Base-by-base conservation (phyloP, 2,888 invertebrate species). In the Dichetophora obliterata region DNA sequence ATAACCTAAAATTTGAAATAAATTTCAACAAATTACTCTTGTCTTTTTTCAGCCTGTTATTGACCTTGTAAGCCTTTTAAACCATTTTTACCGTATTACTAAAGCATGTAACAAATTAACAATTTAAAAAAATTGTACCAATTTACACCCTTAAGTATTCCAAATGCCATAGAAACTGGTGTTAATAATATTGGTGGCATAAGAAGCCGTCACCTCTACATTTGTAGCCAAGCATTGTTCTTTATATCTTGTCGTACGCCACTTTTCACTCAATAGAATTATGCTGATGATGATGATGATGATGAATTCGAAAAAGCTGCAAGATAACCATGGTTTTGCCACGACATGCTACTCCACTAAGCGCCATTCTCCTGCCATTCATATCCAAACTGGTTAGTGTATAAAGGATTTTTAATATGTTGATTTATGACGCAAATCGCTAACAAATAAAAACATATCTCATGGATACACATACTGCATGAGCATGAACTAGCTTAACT, bases 321-420 rank as follows among this genome's bases (percentile, higher is more conserved):
- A 19, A 1, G n/a, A 52, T 52, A 52, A 19, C 52, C 52, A 5
- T 52, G n/a, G 52, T n/a, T 8, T 52, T 52, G 19, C 52, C n/a
- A 52, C 16, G 19, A 16, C n/a, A 52, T 19, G 52, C 52, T 37
- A 52, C 52, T 52, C 52, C 52, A 19, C 6, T 19, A n/a, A 8
- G 52, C 52, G 16, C 52, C n/a, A 16, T 16, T 52, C 52, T n/a
- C 19, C 19, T 52, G 52, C 52, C 5, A 19, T 37, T 37, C 27
- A 43, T 77, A 75, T 75, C 77, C 77, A 75, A 54, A 34, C 75
- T 77, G 77, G 78, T 78, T 78, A 80, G 80, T 81, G 81, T 80
- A 81, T 81, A 78, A 77, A 76, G 80, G 80, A 80, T 80, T 81
- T 82, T 83, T 82, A 83, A 82, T 83, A 82, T 81, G 80, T 78